Conservation (phyloP, 2,113 vertebrate genomes). For the Festucalex cinctus region DNA sequence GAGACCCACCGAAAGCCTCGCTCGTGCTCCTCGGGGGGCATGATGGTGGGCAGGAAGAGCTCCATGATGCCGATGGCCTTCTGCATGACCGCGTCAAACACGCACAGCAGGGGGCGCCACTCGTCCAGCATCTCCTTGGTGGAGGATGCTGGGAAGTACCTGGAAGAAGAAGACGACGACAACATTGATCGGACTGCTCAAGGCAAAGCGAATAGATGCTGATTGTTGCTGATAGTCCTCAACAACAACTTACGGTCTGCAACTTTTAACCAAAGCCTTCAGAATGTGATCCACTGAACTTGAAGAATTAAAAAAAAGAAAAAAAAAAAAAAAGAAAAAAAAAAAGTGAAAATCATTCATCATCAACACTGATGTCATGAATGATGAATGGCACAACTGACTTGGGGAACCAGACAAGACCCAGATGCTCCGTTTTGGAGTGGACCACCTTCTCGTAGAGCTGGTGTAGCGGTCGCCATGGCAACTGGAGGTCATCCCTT, state of each 20-base stretch:
- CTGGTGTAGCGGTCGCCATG: conserved; percentile 89
- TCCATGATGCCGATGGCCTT: conserved; percentile 92
- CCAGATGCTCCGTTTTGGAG: conserved; percentile 95
- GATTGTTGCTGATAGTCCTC: conserved; percentile 42
- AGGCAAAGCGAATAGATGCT: neutral
- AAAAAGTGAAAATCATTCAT: neutral
- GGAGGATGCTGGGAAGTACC: conserved; percentile 85
- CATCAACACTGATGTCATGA: neutral
- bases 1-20: conserved; percentile 83
- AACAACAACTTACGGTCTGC: conserved; percentile 86
- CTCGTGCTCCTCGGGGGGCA: conserved; percentile 84
- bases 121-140: conserved; percentile 90
- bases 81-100: conserved; percentile 92
- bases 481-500: conserved; percentile 90
- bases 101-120: conserved; percentile 92
- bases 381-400: conserved; percentile 62
- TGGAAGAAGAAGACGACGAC: too few species aligned
- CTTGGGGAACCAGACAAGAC: conserved; percentile 97
- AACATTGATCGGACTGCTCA: neutral
- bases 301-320: conserved; percentile 58
- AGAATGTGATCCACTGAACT: conserved; percentile 85
- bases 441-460: conserved; percentile 89
- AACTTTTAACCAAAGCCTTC: conserved; percentile 94
- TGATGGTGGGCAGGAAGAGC: conserved; percentile 90
- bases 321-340: conserved; percentile 38